Conservation (phyloP, 2,113 vertebrate genomes). For the Dipodomys ordii region DNA sequence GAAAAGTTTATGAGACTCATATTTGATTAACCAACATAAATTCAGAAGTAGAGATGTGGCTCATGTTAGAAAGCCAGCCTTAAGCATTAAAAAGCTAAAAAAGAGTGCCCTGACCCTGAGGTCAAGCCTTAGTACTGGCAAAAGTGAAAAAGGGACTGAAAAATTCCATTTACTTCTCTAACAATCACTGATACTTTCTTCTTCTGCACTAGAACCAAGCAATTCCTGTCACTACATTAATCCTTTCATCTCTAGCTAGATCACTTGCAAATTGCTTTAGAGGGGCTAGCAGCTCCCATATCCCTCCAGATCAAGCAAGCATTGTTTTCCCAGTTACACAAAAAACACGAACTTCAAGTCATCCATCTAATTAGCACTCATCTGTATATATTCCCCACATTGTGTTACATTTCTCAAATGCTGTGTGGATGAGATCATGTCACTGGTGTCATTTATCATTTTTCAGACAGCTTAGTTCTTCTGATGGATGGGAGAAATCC, state of each 20-base stretch:
- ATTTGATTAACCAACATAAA: too few species aligned
- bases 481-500: neutral
- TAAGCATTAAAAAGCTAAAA: too few species aligned
- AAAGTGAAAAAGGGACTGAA: neutral
- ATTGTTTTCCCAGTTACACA: neutral
- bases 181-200: neutral
- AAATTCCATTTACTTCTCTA: neutral
- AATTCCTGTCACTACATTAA: neutral
- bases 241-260: neutral
- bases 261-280: neutral
- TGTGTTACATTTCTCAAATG: neutral
- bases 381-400: neutral
- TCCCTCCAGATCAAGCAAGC: neutral
- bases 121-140: too few species aligned
- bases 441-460: neutral
- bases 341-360: neutral
- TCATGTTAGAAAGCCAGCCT: too few species aligned
- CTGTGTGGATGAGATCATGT: neutral
- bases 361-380: neutral
- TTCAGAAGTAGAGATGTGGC: too few species aligned
- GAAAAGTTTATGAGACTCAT: too few species aligned
- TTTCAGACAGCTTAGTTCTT: neutral
- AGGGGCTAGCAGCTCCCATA: neutral
- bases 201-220: neutral
- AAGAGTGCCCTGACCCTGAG: too few species aligned